Evolutionary conservation across 2,888 invertebrate genomes (phyloP), one percentile per base, ranked within the genome.

Genomic region (Stenolophus ochropezus): DNA sequence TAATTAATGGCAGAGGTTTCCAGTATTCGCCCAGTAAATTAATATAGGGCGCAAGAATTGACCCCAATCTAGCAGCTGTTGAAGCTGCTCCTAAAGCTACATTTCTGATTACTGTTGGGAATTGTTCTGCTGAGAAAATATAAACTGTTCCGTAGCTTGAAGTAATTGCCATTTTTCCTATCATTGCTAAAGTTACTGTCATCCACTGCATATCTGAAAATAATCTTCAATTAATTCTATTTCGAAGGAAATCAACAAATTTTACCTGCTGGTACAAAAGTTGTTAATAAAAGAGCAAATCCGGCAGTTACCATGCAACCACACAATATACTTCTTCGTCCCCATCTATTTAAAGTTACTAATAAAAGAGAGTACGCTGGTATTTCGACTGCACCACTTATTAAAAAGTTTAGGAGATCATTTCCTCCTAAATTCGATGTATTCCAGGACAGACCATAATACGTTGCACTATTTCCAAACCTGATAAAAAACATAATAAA

Each of bases 391-490:
- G 93, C 90, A 1, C 95, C 95, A 4, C 94, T 93, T 84, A 95
- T 91, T 2, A 94, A 90, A 87, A 94, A 95, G 88, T 94, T 95
- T n/a, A 94, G 85, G 85, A 93, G 93, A 79, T 92, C 92, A 87
- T 94, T 94, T 25, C 93, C 94, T 4, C 93, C 94, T 75, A 95
- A 91, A 86, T 92, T 93, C 71, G 92, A 93, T 2, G 94, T 93
- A 86, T 93, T 94, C 93, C 95, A 94, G 0, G 95, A 94, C 4
- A 96, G 89, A 0, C 95, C 95, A 86, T 95, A 95, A 88, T 95
- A 96, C 5, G 94, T 93, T 82, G 94, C 93, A 85, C 94, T 94
- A 86, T 94, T 94, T 16, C 94, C 94, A 87, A 95, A 93, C 95
- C 95, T 95, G 3, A 53, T 47, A 56, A 33, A 20, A 21, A 25